Conservation (phyloP, 1,140 invertebrate genomes). For the Homarus americanus region DNA sequence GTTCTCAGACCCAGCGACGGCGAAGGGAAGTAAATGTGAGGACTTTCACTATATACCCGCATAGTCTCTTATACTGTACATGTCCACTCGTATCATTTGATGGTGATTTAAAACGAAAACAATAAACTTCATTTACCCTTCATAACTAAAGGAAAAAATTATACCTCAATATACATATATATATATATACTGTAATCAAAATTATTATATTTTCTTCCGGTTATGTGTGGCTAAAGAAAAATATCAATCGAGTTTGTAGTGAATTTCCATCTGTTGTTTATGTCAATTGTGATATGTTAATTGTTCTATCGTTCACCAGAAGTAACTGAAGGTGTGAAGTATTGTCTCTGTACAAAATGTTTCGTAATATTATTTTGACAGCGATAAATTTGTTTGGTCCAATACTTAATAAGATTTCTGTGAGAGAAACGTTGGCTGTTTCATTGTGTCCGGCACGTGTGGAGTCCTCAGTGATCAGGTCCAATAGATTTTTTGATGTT, state of each 20-base stretch:
- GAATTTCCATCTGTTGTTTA: background rate
- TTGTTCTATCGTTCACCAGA: background rate
- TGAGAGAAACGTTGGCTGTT: too few relatives aligned
- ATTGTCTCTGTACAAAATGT: background rate
- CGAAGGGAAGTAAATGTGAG: background rate
- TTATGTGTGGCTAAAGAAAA: background rate
- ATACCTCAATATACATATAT: background rate
- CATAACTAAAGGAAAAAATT: background rate
- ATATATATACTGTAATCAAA: conserved; percentile 18
- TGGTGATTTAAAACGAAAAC: background rate
- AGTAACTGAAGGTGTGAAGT: background rate
- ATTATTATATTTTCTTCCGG: background rate
- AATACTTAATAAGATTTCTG: background rate
- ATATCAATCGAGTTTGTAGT: background rate
- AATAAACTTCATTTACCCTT: background rate
- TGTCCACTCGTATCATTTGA: background rate
- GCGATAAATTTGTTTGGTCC: background rate
- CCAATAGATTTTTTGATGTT: too few relatives aligned
- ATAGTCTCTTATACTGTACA: background rate
- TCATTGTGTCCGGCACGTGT: too few relatives aligned
- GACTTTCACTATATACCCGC: background rate
- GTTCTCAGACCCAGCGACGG: background rate
- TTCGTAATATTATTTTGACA: background rate
- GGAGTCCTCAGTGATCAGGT: too few relatives aligned
- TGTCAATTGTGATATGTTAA: background rate